Evolutionary conservation across 2,888 invertebrate genomes (phyloP), one percentile per base, ranked within the genome.

Genomic region (Phanerotoma sp.): DNA sequence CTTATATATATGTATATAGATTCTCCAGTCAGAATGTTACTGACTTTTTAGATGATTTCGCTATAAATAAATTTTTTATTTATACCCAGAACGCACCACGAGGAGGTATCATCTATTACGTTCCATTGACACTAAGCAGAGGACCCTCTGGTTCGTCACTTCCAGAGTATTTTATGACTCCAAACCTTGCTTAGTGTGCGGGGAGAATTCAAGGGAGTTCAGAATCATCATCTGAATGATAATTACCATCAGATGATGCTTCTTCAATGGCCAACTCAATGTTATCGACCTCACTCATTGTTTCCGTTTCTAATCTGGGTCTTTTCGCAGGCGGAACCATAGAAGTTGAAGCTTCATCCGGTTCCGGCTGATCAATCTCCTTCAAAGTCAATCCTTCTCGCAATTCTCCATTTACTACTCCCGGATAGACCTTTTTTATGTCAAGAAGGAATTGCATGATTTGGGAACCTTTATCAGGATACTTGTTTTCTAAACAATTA

Each of bases 361-460:
- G 38, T 10, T 47, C 33, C 10, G 57, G 57, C 5, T 11, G 11
- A 35, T 60, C 48, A 37, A 60, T 54, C 4, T 47, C 33, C 13
- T 32, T 25, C 21, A 57, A 32, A 33, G 38, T 15, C 3, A 57
- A 46, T n/a, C 55, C 55, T 11, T 35, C 33, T 13, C 20, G 11
- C 35, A 32, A 28, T 9, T 40, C 25, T 15, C 51, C 54, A 35
- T 54, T 18, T 13, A 56, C 57, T n/a, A 22, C 15, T 0, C 51
- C 54, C 7, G 58, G 51, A 47, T 58, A 61, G 3, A 58, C 54
- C 44, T 42, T 46, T 20, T 57, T 58, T 5, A 56, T 46, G 30
- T 60, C 57, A 30, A 54, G 21, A 44, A 58, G 50, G 38, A 53
- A 56, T 28, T 45, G 48, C 54, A 56, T 58, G 9, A 61, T 61